Conservation (phyloP, 2,113 vertebrate species). For the Girardinichthys multiradiatus region DNA sequence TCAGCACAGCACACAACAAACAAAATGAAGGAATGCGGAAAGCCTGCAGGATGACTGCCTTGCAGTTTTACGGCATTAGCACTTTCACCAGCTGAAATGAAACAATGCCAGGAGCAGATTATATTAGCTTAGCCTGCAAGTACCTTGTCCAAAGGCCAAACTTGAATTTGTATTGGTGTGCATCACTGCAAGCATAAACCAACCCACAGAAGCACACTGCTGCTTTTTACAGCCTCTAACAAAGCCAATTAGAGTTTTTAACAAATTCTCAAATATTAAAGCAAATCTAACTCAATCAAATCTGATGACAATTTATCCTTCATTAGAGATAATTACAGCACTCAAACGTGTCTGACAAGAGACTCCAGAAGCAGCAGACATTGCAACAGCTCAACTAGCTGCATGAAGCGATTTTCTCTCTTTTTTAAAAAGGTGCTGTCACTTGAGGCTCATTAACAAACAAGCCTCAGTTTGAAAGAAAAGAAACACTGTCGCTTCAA, state of each 20-base stretch:
- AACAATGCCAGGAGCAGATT: slow-evolving; percentile 40
- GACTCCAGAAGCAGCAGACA: not conserved
- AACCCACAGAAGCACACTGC: slow-evolving; percentile 7
- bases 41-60: too few species aligned
- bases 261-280: not conserved
- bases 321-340: slow-evolving; percentile 5
- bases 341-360: slow-evolving; percentile 7
- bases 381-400: not conserved
- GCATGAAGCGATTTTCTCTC: not conserved
- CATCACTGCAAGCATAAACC: slow-evolving; percentile 9
- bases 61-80: not conserved
- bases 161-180: not conserved
- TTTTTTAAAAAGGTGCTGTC: slow-evolving; percentile 10
- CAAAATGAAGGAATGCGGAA: not conserved
- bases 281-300: not conserved
- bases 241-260: slow-evolving; percentile 1
- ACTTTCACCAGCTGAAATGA: not conserved
- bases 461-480: not conserved
- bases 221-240: slow-evolving; percentile 2
- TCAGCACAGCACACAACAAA: not conserved
- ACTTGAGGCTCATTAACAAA: not conserved
- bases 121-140: slow-evolving; percentile 15
- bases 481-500: slow-evolving; percentile 6
- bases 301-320: not conserved
- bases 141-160: slow-evolving; percentile 18